phyloP scores from a whole-genome alignment of 2,113 vertebrate species.

The Callocephalon fimbriatum region DNA sequence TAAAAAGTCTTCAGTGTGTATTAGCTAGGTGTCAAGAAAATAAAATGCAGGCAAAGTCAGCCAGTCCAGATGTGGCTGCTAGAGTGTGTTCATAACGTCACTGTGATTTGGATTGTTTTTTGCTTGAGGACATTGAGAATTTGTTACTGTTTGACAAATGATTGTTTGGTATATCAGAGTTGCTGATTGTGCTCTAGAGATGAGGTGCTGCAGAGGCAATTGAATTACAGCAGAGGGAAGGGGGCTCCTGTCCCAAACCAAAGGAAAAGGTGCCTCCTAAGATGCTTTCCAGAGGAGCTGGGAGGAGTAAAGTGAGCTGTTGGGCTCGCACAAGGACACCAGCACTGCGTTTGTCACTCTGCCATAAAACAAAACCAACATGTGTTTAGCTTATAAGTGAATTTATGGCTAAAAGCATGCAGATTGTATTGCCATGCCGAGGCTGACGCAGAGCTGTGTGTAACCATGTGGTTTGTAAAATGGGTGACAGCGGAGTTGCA shows the following conservation, averaged over 20 bases:
- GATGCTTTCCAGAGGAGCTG: not conserved
- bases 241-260: not conserved
- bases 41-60: not conserved
- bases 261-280: not conserved
- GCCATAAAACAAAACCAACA: not conserved
- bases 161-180: not conserved
- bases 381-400: slow-evolving; percentile 15
- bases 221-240: not conserved
- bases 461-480: not conserved
- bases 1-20: not conserved
- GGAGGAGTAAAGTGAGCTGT: not conserved
- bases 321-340: not conserved
- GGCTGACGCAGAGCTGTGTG: not conserved
- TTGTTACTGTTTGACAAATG: not conserved
- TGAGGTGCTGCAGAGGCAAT: not conserved
- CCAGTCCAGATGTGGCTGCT: not conserved
- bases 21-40: not conserved
- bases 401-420: not conserved
- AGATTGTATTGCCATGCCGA: not conserved
- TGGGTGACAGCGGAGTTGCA: slow-evolving; percentile 45
- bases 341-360: not conserved
- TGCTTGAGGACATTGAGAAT: not conserved
- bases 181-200: not conserved
- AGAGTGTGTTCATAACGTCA: not conserved
- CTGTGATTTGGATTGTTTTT: not conserved